Evolutionary conservation across 2,113 vertebrate species (phyloP), one percentile per base, ranked within the genome.

Genomic region (Chamaetylas fuelleborni): DNA sequence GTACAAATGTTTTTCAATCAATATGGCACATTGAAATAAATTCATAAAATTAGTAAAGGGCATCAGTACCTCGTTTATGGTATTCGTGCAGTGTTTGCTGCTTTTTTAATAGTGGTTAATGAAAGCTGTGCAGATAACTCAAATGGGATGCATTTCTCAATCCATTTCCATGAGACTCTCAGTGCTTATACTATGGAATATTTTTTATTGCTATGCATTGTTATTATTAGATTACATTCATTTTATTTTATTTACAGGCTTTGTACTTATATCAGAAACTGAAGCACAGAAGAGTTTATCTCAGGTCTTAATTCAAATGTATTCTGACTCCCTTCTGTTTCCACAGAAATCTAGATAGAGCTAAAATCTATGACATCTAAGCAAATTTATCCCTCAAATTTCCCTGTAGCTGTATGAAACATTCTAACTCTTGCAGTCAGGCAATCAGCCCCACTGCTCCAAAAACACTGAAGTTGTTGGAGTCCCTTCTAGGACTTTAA

Each of bases 201-300:
- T 86, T 88, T 72, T 65, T 73, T 56, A 81, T 91, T 86, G 33
- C 12, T 92, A 29, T 62, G 19, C 33, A 71, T 80, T 92, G 53
- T 89, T 93, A 70, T 94, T 90, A 92, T 93, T 95, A 88, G 34
- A 91, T 93, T 93, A 34, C 85, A 87, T 90, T 50, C 13, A 38
- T 33, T 96, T 93, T 25, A 90, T 94, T 91, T 96, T 97, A 89
- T 96, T 96, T 97, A 92, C 66, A 80, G 43, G 4, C 14, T 91
- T 93, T 77, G 62, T 91, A 88, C 38, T 87, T 6, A 38, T 65
- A 82, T 29, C 12, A 81, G 62, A 94, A 95, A 78, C 56, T 34
- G 51, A 83, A 94, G 16, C 18, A 79, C 18, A 16, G n/a, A 50
- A 38, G 74, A 83, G 18, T 73, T 95, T 80, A 73, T 51, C 34